Percentiles rank a stretch among this genome's conserved stretches.
These are phyloP conservation scores for Poecilia wingei DNA, from an alignment of 2,797 vertebrate species.

Conservation along the genomic window DNA sequence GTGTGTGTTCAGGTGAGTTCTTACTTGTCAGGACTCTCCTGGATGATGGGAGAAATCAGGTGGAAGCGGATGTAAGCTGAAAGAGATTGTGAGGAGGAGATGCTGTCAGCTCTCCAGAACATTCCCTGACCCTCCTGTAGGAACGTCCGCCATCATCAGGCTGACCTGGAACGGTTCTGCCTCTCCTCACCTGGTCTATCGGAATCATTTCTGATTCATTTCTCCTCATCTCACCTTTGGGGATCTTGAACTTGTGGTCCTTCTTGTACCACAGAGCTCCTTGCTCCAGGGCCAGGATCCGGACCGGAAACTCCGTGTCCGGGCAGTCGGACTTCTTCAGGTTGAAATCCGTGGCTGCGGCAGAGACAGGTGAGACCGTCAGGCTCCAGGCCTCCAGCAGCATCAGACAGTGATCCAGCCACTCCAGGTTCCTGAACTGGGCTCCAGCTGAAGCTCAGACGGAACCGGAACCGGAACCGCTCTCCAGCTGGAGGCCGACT, in stretches of 20 bases:
- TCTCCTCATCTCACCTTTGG: constrained; percentile 81
- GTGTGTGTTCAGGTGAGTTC: background rate
- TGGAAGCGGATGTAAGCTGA: constrained; percentile 95
- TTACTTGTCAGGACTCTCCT: constrained; percentile 65
- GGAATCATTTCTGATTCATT: background rate
- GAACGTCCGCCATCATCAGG: background rate
- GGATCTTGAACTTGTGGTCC: constrained; percentile 97
- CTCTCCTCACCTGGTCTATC: background rate
- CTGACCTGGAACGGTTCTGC: background rate
- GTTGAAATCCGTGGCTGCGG: constrained; percentile 90
- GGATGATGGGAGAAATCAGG: constrained; percentile 93
- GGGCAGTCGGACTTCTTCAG: constrained; percentile 89
- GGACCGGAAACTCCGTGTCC: constrained; percentile 89
- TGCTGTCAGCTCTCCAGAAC: background rate
- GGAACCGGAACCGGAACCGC: background rate
- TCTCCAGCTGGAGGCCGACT: background rate
- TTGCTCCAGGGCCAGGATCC: constrained; percentile 81
- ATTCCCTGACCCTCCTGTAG: background rate
- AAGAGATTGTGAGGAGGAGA: background rate
- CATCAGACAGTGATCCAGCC: background rate
- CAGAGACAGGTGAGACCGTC: background rate
- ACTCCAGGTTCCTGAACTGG: background rate
- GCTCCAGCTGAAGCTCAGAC: background rate
- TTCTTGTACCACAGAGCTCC: constrained; percentile 97
- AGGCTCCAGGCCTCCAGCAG: background rate